phyloP scores from a whole-genome alignment of 1,140 invertebrate species.

The Bombus soroeensis region DNA sequence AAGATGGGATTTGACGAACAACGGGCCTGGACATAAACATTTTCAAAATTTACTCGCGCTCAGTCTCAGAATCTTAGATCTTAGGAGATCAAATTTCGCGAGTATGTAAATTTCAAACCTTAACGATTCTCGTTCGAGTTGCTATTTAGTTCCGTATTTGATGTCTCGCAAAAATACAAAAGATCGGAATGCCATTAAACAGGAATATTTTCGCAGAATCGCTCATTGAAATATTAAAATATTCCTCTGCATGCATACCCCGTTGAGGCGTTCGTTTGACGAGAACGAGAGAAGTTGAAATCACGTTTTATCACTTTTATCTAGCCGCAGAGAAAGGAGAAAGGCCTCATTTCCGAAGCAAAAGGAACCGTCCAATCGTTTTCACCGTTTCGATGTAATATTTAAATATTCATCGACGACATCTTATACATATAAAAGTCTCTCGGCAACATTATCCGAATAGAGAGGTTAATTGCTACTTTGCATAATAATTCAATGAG shows the following conservation, averaged over 20 bases:
- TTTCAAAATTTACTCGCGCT: neutral
- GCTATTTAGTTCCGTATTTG: fast-evolving
- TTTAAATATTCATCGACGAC: slow-evolving; percentile 74
- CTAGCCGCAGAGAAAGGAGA: slow-evolving; percentile 4
- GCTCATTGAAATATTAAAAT: slow-evolving; percentile 54
- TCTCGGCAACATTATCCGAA: slow-evolving; percentile 56
- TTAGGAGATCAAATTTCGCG: too few species aligned
- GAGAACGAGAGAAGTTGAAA: slow-evolving; percentile 31
- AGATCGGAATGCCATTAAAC: neutral
- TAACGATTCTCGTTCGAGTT: neutral
- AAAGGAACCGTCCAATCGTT: slow-evolving; percentile 47
- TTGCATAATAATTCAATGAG: slow-evolving; percentile 76
- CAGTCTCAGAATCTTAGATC: neutral
- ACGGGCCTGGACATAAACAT: too few species aligned
- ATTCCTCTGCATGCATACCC: slow-evolving; percentile 41
- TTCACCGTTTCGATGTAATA: slow-evolving; percentile 43
- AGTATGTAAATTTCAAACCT: neutral
- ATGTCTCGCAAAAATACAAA: neutral
- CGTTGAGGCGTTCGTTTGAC: slow-evolving; percentile 3
- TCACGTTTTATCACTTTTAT: slow-evolving; percentile 41
- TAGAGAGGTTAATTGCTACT: slow-evolving; percentile 73
- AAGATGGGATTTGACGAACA: too few species aligned
- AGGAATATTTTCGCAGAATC: slow-evolving; percentile 5
- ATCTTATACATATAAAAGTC: slow-evolving; percentile 65
- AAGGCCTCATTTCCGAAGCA: slow-evolving; percentile 52